Conservation (phyloP, 2,113 vertebrate species). For the Oreamnos americanus region DNA sequence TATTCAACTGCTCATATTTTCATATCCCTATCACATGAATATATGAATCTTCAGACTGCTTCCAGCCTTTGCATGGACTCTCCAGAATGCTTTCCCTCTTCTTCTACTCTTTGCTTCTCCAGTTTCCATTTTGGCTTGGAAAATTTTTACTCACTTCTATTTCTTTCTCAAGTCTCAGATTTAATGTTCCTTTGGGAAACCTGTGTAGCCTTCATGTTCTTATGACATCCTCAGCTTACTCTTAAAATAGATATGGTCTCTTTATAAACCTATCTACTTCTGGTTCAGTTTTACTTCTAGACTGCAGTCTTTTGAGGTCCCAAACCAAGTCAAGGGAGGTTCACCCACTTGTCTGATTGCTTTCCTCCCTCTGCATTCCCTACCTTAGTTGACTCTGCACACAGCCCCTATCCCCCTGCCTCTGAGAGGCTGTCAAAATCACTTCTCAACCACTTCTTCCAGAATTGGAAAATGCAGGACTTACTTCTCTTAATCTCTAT, state of each 20-base stretch:
- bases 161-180: background rate
- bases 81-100: background rate
- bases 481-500: background rate
- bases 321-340: background rate
- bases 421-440: background rate
- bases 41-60: background rate
- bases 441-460: background rate
- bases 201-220: background rate
- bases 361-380: background rate
- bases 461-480: background rate
- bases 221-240: background rate
- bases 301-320: background rate
- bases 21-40: background rate
- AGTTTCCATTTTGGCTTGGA: background rate
- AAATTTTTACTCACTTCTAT: background rate
- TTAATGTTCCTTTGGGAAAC: background rate
- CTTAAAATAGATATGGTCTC: background rate
- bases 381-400: background rate
- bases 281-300: background rate
- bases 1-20: background rate
- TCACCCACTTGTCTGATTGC: background rate
- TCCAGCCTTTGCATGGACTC: background rate
- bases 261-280: background rate
- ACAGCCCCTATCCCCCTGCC: background rate
- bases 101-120: background rate